These are phyloP conservation scores for Ahaetulla prasina DNA, from an alignment of 2,113 vertebrate species.

Conservation along the genomic window DNA sequence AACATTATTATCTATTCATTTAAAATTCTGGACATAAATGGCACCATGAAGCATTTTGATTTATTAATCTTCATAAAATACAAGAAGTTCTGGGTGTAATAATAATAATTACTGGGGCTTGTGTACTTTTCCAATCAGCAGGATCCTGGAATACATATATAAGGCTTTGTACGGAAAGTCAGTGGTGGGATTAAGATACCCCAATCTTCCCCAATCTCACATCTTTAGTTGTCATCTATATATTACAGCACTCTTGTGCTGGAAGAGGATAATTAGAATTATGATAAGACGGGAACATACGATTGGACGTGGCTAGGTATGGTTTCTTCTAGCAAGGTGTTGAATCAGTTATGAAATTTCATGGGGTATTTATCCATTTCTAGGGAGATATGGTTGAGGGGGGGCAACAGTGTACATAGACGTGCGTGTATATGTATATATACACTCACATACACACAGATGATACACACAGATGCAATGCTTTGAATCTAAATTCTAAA, in stretches of 20 bases:
- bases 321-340: background rate
- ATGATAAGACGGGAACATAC: background rate
- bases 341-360: background rate
- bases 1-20: background rate
- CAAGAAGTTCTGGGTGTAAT: background rate
- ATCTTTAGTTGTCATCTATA: background rate
- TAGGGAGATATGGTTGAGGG: background rate
- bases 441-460: background rate
- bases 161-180: background rate
- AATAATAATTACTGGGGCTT: background rate
- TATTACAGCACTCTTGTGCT: background rate
- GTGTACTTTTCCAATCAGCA: background rate
- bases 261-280: background rate
- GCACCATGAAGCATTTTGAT: background rate
- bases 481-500: background rate
- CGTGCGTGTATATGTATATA: too few species aligned
- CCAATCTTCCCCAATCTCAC: background rate
- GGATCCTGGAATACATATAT: background rate
- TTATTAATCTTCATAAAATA: background rate
- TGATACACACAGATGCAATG: background rate
- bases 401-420: background rate
- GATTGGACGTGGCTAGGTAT: background rate
- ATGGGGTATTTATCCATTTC: background rate
- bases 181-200: background rate
- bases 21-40: background rate